Base-by-base conservation (phyloP, 2,888 invertebrate species). In the Aleiodes testaceus region DNA sequence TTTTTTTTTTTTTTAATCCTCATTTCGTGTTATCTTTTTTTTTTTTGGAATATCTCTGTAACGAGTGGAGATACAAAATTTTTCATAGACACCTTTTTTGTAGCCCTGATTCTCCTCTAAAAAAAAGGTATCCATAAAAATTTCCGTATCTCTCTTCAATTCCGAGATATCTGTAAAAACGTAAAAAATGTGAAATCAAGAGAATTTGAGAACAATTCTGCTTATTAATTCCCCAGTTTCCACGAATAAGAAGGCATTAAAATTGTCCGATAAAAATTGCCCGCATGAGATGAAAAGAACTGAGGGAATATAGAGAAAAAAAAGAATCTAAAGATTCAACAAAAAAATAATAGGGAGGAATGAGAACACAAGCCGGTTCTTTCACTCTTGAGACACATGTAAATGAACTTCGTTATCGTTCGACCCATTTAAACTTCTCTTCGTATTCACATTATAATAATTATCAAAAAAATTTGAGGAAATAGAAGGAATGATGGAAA, bases 321-420 rank as follows among this genome's bases (percentile, higher is more conserved):
- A 47, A 47, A 47, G 47, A 47, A 16, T 1, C 16, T 26, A 9
- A 16, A 47, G 6, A 14, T 44, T 63, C 44, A 20, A 63, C 14
- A 45, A 63, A 63, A 18, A 12, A 45, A 20, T 44, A 22, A 63
- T 16, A 44, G 12, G 20, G 59, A 20, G 16, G 36, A 45, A 63
- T 63, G 63, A 44, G 66, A 42, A 14, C 36, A 66, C 42, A 66
- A 36, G 44, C 52, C 42, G 18, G 44, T 14, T 26, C 63, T 63
- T 64, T 63, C 45, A 63, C 70, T 63, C 52, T 30, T 47, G 61
- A 75, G 68, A 61, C 52, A 50, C 52, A 70, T 69, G 72, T 47
- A 61, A 69, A 72, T 66, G 72, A 73, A 70, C 44, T 61, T 74
- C 66, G 73, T 75, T 77, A 77, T 77, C 77, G 73, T 73, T n/a